Evolutionary conservation across 2,888 invertebrate genomes (phyloP), one percentile per base, ranked within the genome.

Genomic region (Antheraea assamensis): DNA sequence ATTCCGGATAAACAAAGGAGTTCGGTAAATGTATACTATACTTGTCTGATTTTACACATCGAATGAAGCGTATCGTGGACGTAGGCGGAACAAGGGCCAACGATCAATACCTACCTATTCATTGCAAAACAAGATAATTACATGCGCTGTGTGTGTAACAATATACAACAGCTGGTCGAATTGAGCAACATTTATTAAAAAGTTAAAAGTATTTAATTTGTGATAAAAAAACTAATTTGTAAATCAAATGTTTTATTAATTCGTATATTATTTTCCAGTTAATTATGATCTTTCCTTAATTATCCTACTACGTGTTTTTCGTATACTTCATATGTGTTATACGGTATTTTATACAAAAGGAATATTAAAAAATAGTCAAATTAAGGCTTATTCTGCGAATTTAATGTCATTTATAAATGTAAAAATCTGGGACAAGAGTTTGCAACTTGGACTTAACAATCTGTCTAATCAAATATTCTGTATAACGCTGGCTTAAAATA

Each of bases 401-500:
- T n/a, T n/a, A n/a, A n/a, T n/a, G n/a, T n/a, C n/a, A n/a, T n/a
- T n/a, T n/a, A n/a, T n/a, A n/a, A 55, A 55, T 55, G 8, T 64
- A 31, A 66, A 66, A 5, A 31, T 66, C 31, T 66, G 31, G 21
- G 31, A 66, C 3, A 66, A 66, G 66, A 30, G 19, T 30, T 35
- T 21, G 21, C 7, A n/a, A 35, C n/a, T 5, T 35, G 21, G 8
- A n/a, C 3, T 35, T n/a, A 35, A 24, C 30, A 68, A 19, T 77
- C 79, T 79, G 78, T 77, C 79, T 80, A 7, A 42, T 81, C 80
- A 82, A 79, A 80, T 78, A 75, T 79, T 77, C 78, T 78, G 77
- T 83, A 83, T 85, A 88, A 87, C 87, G 86, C 66, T 80, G 80
- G 82, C 78, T 74, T 80, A 77, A 83, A 81, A 79, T 76, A 79